Conservation (phyloP, 2,113 vertebrate species). For the Pangasianodon gigas region DNA sequence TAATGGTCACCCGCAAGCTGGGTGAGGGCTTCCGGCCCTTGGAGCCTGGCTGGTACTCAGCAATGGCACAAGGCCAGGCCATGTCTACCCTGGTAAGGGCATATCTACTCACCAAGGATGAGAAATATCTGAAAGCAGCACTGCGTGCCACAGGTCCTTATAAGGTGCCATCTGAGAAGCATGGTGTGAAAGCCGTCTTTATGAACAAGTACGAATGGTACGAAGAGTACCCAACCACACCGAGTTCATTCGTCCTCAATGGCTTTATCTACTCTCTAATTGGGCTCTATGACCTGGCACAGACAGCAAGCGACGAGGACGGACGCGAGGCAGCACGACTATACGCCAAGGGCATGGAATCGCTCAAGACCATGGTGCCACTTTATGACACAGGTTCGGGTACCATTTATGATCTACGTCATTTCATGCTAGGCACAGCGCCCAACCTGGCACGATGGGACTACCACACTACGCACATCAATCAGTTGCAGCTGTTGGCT, state of each 20-base stretch:
- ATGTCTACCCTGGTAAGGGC: slow-evolving; percentile 94
- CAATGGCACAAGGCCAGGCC: slow-evolving; percentile 98
- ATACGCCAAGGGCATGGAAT: slow-evolving; percentile 89
- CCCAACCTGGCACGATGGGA: slow-evolving; percentile 99
- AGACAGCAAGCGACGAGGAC: slow-evolving; percentile 85
- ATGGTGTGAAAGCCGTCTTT: slow-evolving; percentile 92
- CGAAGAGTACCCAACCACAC: slow-evolving; percentile 94
- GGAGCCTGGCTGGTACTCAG: slow-evolving; percentile 98
- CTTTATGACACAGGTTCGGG: slow-evolving; percentile 95
- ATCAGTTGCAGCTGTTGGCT: slow-evolving; percentile 93
- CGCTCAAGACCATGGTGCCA: slow-evolving; percentile 94
- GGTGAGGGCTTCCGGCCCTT: slow-evolving; percentile 91
- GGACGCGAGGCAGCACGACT: slow-evolving; percentile 83
- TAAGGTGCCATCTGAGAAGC: slow-evolving; percentile 85
- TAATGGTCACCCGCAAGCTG: slow-evolving; percentile 93
- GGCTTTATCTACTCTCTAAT: slow-evolving; percentile 97
- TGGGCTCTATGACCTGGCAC: slow-evolving; percentile 90
- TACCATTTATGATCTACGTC: slow-evolving; percentile 94
- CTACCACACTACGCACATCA: slow-evolving; percentile 99
- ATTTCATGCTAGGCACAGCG: slow-evolving; percentile 91
- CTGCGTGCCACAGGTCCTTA: slow-evolving; percentile 87
- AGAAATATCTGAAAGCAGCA: slow-evolving; percentile 83
- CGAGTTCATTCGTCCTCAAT: slow-evolving; percentile 96
- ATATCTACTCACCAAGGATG: slow-evolving; percentile 89
- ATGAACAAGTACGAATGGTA: slow-evolving; percentile 96